Percentiles rank a stretch among this genome's conserved stretches.
Evolutionary conservation across 2,113 vertebrate genomes (phyloP).

Genomic region (Plecturocebus donacophilus): DNA sequence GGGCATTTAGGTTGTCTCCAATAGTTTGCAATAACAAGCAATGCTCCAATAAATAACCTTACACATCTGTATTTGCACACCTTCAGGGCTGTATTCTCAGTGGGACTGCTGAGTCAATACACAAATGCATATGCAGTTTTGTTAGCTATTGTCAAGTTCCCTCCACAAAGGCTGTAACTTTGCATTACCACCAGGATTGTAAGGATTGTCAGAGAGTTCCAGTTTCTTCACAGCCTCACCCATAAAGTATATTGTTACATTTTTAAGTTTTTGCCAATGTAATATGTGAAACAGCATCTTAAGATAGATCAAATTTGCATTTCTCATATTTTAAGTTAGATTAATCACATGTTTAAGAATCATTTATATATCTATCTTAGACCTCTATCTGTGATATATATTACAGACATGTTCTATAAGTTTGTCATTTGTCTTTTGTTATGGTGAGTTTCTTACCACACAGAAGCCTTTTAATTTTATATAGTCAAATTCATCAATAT

Average conservation of each 20-base stretch:
- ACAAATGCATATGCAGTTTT: neutral
- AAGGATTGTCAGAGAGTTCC: neutral
- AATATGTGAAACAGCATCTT: neutral
- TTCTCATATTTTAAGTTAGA: neutral
- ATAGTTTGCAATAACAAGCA: neutral
- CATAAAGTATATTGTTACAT: neutral
- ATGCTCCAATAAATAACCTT: neutral
- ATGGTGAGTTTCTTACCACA: neutral
- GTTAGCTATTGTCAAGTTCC: neutral
- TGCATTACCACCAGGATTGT: neutral
- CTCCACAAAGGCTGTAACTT: neutral
- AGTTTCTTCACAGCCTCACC: neutral
- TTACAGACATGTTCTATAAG: neutral
- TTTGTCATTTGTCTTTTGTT: neutral
- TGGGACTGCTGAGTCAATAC: neutral
- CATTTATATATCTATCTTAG: neutral
- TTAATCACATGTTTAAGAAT: neutral
- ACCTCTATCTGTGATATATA: neutral
- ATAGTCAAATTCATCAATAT: neutral
- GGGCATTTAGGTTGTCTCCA: neutral
- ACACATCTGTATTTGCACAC: neutral
- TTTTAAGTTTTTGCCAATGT: neutral
- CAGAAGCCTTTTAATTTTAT: neutral
- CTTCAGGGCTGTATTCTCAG: neutral
- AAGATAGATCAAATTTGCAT: neutral